Evolutionary conservation across 2,888 invertebrate genomes (phyloP), one percentile per base, ranked within the genome.

Genomic region (Stenodera caucasica): DNA sequence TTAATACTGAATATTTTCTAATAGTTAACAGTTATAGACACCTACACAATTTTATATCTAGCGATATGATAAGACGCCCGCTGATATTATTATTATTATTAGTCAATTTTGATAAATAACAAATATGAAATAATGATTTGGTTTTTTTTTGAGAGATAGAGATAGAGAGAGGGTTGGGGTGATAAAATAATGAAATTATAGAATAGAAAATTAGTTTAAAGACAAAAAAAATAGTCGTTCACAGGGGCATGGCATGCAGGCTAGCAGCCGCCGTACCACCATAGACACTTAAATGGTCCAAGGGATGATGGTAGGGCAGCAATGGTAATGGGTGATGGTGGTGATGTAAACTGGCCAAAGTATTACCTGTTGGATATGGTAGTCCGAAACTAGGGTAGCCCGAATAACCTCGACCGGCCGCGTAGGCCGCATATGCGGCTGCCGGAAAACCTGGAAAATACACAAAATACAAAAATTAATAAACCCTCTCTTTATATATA

Each of bases 371-470:
- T 82, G 95, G 95, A 86, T 95, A 95, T 82, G 95, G 95, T 85
- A 96, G 92, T 88, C 95, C 94, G 88, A 95, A 95, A 89, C 94
- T 93, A 86, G 95, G 94, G 88, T 95, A 95, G 86, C 94, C 94
- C 86, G 94, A 94, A 86, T 94, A 96, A 83, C 95, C 93, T 84
- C 95, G 92, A 83, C 94, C 94, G 82, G 95, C 93, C 86, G 95
- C 94, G 84, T 94, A 95, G 81, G 95, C 94, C 84, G 95, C 94
- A 85, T 94, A 94, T 79, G 94, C 94, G 81, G 91, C 90, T 82
- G 94, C 94, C 85, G 94, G 94, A 84, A 95, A 94, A 87, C 94
- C 94, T 94, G 88, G 23, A 80, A 81, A 67, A 71, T 55, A 70
- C 71, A 69, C 11, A 74, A 82, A 82, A 80, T 81, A 64, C 32